A percentile compares a stretch with the other conserved stretches of the same genome.
These are phyloP conservation scores for Zootoca vivipara DNA, from an alignment of 2,113 vertebrate species.

Conservation along the genomic window DNA sequence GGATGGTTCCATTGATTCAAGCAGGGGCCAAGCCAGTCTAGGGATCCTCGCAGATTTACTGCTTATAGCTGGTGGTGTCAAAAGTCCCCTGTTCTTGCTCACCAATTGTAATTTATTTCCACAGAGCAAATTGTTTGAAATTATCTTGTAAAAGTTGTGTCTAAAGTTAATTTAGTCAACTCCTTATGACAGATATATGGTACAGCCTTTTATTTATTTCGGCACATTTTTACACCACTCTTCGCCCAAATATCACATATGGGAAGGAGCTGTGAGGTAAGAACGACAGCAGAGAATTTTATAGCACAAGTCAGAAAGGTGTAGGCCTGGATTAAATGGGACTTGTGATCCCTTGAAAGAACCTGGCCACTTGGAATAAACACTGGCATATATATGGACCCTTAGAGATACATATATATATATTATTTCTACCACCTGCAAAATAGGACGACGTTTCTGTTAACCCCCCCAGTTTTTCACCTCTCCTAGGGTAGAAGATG, in stretches of 20 bases:
- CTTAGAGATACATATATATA: background rate
- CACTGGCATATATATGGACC: background rate
- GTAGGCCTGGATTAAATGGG: background rate
- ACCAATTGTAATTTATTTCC: too few relatives aligned
- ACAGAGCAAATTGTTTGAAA: too few relatives aligned
- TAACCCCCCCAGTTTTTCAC: slow-evolving; percentile 43
- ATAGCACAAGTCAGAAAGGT: background rate
- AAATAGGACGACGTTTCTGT: background rate
- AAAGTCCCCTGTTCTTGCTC: too few relatives aligned
- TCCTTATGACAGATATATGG: background rate
- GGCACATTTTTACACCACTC: too few relatives aligned
- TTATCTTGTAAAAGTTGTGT: too few relatives aligned
- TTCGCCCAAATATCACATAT: background rate
- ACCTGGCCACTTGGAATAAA: background rate
- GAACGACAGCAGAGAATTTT: background rate
- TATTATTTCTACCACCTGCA: background rate
- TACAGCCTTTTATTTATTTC: too few relatives aligned
- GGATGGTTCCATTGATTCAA: too few relatives aligned
- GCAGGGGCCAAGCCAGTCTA: too few relatives aligned
- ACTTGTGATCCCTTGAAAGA: background rate
- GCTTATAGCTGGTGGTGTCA: too few relatives aligned
- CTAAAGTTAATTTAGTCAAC: too few relatives aligned
- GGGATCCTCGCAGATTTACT: too few relatives aligned
- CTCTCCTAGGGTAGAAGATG: slow-evolving; percentile 61
- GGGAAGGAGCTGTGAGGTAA: background rate